phyloP scores from a whole-genome alignment of 2,113 vertebrate genomes.

The Pao palembangensis region DNA sequence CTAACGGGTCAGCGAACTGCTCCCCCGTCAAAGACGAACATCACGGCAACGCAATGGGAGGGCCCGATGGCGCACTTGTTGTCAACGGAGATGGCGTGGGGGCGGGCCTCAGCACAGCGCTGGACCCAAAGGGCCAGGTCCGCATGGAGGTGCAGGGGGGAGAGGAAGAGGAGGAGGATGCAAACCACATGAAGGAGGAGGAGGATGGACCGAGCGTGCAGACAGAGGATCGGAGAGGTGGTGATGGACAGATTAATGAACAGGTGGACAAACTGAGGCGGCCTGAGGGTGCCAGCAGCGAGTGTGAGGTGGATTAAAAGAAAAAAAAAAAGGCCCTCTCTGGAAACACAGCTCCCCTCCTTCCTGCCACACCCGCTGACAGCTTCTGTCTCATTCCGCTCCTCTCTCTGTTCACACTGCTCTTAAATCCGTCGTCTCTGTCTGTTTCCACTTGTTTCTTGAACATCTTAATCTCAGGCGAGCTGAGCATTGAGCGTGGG shows the following conservation, averaged over 20 bases:
- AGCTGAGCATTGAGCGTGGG: constrained; percentile 17
- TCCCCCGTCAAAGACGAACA: constrained; percentile 87
- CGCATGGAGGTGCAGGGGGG: constrained; percentile 96
- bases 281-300: constrained; percentile 92
- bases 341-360: constrained; percentile 30
- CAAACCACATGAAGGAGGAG: constrained; percentile 72
- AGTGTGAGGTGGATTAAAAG: constrained; percentile 88
- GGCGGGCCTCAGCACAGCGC: constrained; percentile 37
- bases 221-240: constrained; percentile 88
- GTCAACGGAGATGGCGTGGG: constrained; percentile 61
- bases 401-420: constrained; percentile 19
- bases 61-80: constrained; percentile 66
- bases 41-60: constrained; percentile 74
- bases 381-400: constrained; percentile 29
- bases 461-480: constrained; percentile 30
- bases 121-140: constrained; percentile 86
- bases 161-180: constrained; percentile 84
- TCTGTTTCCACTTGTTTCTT: constrained; percentile 33
- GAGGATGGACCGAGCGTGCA: constrained; percentile 83
- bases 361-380: constrained; percentile 27
- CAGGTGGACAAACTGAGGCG: constrained; percentile 92
- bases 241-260: constrained; percentile 96
- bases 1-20: constrained; percentile 83
- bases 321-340: constrained; percentile 20
- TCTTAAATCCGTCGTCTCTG: constrained; percentile 11